Evolutionary conservation across 2,797 vertebrate species (phyloP).

Genomic region (Catamblyrhynchus diadema): DNA sequence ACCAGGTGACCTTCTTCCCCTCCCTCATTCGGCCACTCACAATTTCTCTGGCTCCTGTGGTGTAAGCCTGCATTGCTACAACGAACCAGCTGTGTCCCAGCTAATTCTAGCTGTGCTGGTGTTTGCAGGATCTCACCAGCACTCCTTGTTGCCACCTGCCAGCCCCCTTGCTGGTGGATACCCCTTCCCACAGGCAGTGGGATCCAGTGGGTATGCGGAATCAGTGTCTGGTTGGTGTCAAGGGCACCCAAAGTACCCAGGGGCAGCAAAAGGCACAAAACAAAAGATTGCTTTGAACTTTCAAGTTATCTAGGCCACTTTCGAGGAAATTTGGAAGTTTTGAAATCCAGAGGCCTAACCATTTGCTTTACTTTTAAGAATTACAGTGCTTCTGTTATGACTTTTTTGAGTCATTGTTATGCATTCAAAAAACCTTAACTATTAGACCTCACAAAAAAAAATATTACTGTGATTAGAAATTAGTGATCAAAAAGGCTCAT

Average conservation of each 20-base stretch:
- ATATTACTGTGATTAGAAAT: background rate
- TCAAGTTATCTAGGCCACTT: background rate
- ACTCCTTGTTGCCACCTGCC: fast-evolving
- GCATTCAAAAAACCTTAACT: background rate
- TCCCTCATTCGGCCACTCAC: background rate
- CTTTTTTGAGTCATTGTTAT: background rate
- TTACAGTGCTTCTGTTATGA: background rate
- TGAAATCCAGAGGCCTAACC: background rate
- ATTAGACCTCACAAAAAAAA: background rate
- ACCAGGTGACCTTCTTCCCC: background rate
- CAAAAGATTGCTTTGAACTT: background rate
- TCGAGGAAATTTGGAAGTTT: background rate
- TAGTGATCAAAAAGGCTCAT: background rate
- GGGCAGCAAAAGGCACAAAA: fast-evolving
- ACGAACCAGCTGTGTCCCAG: fast-evolving
- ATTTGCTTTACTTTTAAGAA: background rate
- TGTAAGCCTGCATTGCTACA: background rate
- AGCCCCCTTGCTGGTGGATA: fast-evolving
- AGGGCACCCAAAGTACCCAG: too few relatives aligned
- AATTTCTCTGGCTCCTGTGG: background rate
- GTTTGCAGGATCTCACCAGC: background rate
- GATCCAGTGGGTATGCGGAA: fast-evolving
- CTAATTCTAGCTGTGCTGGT: background rate
- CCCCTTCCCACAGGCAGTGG: background rate
- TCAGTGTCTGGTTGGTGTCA: background rate